Percentiles rank a stretch among this genome's conserved stretches.
Conservation (phyloP, 2,888 invertebrate genomes). For the Drosophila monieri region DNA sequence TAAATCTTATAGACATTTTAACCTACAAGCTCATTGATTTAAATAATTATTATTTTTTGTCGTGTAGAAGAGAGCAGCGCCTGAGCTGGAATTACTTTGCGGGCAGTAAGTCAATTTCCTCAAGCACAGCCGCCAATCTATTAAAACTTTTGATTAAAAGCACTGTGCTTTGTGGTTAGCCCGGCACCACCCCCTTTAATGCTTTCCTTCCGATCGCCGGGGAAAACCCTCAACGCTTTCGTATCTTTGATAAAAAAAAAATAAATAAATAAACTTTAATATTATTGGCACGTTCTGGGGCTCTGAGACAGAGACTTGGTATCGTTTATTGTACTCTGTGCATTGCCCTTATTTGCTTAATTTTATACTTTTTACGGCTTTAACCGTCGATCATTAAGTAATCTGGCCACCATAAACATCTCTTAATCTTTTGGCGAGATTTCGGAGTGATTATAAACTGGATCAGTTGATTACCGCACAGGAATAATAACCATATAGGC, state of each 20-base stretch:
- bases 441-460: conserved; percentile 11
- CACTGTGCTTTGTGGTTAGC: conserved; percentile 61
- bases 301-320: conserved; percentile 22
- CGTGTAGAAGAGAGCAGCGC: background rate
- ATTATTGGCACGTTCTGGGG: conserved; percentile 43
- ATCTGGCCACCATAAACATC: conserved; percentile 29
- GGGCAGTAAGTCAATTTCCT: conserved; percentile 65
- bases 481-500: conserved; percentile 3
- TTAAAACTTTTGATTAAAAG: conserved; percentile 75
- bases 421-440: conserved; percentile 29
- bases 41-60: background rate
- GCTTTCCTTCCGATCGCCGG: conserved; percentile 21
- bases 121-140: conserved; percentile 69
- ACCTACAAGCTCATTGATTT: background rate
- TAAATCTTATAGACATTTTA: background rate
- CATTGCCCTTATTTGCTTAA: conserved; percentile 44
- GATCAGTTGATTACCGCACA: conserved; percentile 15
- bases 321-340: conserved; percentile 23
- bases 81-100: conserved; percentile 68
- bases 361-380: conserved; percentile 35
- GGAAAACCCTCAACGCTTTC: conserved; percentile 39
- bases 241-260: conserved; percentile 36
- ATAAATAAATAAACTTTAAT: conserved; percentile 14
- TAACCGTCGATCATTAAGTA: conserved; percentile 24
- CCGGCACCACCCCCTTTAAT: conserved; percentile 11